Percentiles rank a stretch among this genome's conserved stretches.
phyloP scores from a whole-genome alignment of 2,797 vertebrate genomes.

The Enteromius afrohamiltoni region DNA sequence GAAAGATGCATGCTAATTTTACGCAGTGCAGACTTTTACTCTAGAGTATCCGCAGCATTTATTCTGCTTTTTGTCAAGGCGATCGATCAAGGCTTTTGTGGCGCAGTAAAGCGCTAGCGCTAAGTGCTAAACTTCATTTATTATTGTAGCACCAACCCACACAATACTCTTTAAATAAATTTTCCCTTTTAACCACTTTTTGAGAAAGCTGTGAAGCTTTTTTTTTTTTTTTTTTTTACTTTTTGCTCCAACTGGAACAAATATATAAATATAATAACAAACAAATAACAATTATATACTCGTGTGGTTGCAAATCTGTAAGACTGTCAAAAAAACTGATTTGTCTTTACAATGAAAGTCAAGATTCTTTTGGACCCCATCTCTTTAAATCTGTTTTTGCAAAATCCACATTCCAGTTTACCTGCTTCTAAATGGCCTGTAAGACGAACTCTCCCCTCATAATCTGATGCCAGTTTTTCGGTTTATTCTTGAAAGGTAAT shows the following conservation, averaged over 20 bases:
- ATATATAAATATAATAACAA: neutral
- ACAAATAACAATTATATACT: neutral
- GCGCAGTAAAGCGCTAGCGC: neutral
- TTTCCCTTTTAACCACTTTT: conserved; percentile 47
- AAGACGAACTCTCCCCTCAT: neutral
- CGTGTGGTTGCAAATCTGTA: neutral
- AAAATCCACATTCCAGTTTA: neutral
- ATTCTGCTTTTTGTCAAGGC: conserved; percentile 60
- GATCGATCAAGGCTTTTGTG: conserved; percentile 60
- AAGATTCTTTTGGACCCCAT: neutral
- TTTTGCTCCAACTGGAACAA: neutral
- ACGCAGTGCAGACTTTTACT: conserved; percentile 44
- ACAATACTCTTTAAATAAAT: conserved; percentile 58
- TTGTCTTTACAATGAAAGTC: neutral
- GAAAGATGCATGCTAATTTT: conserved; percentile 5
- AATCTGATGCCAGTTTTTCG: conserved; percentile 6
- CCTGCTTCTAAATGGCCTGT: neutral
- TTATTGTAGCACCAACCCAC: conserved; percentile 52
- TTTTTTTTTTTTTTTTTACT: conserved; percentile 10
- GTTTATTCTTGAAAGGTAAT: conserved; percentile 12
- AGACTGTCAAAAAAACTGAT: too few relatives aligned
- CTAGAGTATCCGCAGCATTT: conserved; percentile 59
- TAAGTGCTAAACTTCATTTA: conserved; percentile 63
- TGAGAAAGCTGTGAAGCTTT: conserved; percentile 33
- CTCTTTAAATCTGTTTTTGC: neutral